Percentiles rank a stretch among this genome's conserved stretches.
Conservation (phyloP, 2,797 vertebrate species). For the Corythornis leucogaster region DNA sequence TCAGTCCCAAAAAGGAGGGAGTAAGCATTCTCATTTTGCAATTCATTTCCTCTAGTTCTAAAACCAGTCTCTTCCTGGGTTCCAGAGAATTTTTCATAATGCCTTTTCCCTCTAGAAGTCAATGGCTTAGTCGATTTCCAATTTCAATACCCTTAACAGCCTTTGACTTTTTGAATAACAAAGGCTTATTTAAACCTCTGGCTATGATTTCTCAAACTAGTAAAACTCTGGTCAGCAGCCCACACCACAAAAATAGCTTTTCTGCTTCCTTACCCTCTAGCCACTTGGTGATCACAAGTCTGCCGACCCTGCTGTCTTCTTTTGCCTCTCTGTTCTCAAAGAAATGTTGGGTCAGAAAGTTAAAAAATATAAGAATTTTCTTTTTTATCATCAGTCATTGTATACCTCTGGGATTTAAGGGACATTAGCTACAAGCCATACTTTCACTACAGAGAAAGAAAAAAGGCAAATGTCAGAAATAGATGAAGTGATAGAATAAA, state of each 20-base stretch:
- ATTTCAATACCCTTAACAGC: constrained; percentile 40
- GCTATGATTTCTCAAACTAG: constrained; percentile 31
- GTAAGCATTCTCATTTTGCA: constrained; percentile 2
- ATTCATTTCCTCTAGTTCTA: neutral
- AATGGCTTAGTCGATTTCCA: constrained; percentile 55
- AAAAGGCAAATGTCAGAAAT: constrained; percentile 66
- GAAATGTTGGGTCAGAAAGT: constrained; percentile 39
- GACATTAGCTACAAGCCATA: constrained; percentile 58
- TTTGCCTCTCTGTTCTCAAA: neutral
- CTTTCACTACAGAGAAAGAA: constrained; percentile 56
- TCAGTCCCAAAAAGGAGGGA: neutral
- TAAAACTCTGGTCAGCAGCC: constrained; percentile 15
- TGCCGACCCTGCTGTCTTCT: neutral
- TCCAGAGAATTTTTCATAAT: constrained; percentile 17
- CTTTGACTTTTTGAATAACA: constrained; percentile 40
- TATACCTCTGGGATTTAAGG: constrained; percentile 60
- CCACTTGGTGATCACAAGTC: neutral
- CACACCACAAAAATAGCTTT: constrained; percentile 1
- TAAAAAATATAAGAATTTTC: constrained; percentile 52
- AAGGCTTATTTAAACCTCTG: constrained; percentile 54
- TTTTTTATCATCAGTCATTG: constrained; percentile 45
- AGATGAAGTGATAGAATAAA: constrained; percentile 75
- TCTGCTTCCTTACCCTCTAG: constrained; percentile 9
- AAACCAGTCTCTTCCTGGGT: neutral
- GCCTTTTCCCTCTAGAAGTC: constrained; percentile 32